Evolutionary conservation across 1,140 invertebrate species (phyloP), one percentile per base, ranked within the genome.

Genomic region (Metaphire vulgaris): DNA sequence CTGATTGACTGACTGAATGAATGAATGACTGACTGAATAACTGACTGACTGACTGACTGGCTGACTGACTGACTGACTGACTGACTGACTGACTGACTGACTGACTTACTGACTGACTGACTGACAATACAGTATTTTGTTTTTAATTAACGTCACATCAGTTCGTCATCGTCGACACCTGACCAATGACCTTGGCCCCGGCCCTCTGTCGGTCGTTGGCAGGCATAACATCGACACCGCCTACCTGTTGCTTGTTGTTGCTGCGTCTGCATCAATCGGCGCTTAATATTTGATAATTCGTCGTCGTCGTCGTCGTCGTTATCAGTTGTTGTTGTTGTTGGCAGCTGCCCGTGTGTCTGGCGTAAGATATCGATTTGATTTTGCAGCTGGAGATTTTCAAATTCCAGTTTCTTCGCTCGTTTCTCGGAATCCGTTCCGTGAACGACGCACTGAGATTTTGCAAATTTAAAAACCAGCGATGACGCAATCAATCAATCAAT

Each of bases 1-100:
- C 41, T 56, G 41, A 56, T 21, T 92, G 91, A 1, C 92, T 92
- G 78, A 89, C 88, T 1, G n/a, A n/a, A n/a, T n/a, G n/a, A n/a
- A 92, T 56, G 41, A 56, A 6, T 56, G 41, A 56, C 41, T 56
- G 41, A 56, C 21, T 56, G 41, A 21, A 56, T 69, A 31, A 65
- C 33, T 77, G 76, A 77, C 72, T 1, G 72, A 65, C 33, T 56
- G 41, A 75, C 33, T 75, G 72, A 75, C 72, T 56, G 72, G 29
- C 41, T 2, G 33, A 67, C 33, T 77, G 76, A 77, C 72, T 56
- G 72, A 75, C 72, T 75, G 72, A 75, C 72, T 77, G 76, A 77
- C 72, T 74, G 72, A 65, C 72, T 77, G 76, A 75, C 76, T 77
- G 72, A 77, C 32, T 76, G 72, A 77, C 33, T 75, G 67, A 69